phyloP scores from a whole-genome alignment of 2,113 vertebrate species.

The Otocyon megalotis region DNA sequence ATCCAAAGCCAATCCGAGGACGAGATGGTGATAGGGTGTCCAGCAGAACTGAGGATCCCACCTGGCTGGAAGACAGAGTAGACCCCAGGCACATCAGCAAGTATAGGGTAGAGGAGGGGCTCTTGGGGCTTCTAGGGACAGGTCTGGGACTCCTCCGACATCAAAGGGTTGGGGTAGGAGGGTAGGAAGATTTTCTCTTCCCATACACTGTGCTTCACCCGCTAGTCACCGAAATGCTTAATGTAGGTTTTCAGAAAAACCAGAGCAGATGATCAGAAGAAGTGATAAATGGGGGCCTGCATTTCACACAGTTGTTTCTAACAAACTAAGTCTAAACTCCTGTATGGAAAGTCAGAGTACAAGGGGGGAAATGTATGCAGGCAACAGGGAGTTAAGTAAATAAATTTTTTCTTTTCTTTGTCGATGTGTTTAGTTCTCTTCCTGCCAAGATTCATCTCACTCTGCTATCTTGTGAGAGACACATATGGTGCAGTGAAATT shows the following conservation, averaged over 20 bases:
- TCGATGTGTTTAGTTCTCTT: slow-evolving; percentile 93
- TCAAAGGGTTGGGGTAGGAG: not conserved
- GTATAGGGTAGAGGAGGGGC: not conserved
- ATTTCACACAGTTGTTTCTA: slow-evolving; percentile 64
- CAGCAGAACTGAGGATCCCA: not conserved
- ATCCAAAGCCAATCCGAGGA: not conserved
- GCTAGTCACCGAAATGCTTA: slow-evolving; percentile 42
- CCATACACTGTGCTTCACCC: slow-evolving; percentile 18
- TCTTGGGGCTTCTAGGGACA: not conserved
- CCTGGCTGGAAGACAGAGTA: not conserved
- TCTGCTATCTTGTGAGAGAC: slow-evolving; percentile 96
- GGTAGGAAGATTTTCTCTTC: not conserved
- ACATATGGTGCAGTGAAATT: slow-evolving; percentile 99
- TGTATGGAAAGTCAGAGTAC: slow-evolving; percentile 60
- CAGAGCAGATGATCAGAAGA: slow-evolving; percentile 59
- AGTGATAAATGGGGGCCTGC: slow-evolving; percentile 1
- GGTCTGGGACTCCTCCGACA: not conserved
- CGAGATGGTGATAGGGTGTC: not conserved
- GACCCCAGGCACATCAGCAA: not conserved
- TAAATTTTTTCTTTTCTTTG: slow-evolving; percentile 90
- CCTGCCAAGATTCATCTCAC: slow-evolving; percentile 96
- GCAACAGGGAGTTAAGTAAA: slow-evolving; percentile 93
- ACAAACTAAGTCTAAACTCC: slow-evolving; percentile 72
- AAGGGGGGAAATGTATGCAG: slow-evolving; percentile 85
- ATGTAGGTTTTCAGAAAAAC: slow-evolving; percentile 54